Conservation (phyloP, 1,140 invertebrate genomes). For the Orussus abietinus region DNA sequence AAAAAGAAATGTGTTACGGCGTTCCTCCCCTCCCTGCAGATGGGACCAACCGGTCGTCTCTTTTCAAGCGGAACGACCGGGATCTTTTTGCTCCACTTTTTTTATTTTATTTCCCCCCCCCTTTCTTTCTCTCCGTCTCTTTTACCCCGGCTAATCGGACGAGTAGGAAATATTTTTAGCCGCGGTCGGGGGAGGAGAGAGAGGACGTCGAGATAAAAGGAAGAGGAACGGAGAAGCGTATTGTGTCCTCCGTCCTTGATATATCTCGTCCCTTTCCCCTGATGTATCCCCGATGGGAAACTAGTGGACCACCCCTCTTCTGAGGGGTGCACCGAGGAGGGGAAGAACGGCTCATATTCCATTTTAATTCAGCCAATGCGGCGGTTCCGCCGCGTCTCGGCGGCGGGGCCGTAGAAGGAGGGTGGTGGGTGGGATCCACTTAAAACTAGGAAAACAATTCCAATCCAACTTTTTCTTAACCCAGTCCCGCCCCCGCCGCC, state of each 20-base stretch:
- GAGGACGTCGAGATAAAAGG: constrained; percentile 7
- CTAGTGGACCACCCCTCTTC: no score
- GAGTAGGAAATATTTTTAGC: neutral
- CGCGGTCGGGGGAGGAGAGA: neutral
- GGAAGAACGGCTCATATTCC: constrained; percentile 22
- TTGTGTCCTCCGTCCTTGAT: no score
- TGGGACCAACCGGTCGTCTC: no score
- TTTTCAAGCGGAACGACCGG: no score
- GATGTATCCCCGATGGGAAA: no score
- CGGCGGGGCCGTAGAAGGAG: constrained; percentile 25
- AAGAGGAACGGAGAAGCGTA: no score
- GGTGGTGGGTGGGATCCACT: constrained; percentile 29
- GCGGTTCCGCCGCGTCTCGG: constrained; percentile 17
- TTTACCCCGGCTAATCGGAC: constrained; percentile 4
- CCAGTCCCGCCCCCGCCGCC: no score
- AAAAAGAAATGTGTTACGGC: no score
- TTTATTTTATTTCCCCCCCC: neutral
- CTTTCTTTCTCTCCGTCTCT: neutral
- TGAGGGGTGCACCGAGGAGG: no score
- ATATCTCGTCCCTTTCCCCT: no score
- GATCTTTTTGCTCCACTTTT: neutral
- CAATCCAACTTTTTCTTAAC: constrained; percentile 35
- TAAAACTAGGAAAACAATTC: constrained; percentile 43
- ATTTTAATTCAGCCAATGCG: constrained; percentile 34
- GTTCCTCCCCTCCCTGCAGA: no score